Percentiles rank a stretch among this genome's conserved stretches.
phyloP scores from a whole-genome alignment of 1,140 invertebrate genomes.

The Panulirus ornatus region DNA sequence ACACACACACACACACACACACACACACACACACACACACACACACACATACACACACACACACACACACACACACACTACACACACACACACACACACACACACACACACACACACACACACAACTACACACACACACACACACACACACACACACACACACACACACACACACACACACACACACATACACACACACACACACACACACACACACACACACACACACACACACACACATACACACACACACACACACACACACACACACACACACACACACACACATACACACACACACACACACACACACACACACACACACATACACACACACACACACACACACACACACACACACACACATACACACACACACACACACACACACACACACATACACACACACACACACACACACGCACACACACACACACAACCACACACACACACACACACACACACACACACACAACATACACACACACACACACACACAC shows the following conservation, averaged over 20 bases:
- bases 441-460: neutral
- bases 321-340: neutral
- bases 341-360: neutral
- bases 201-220: no score
- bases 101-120: no score
- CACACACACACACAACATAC: neutral
- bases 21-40: no score
- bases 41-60: no score
- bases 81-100: no score
- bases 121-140: no score
- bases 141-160: no score
- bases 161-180: no score
- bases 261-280: constrained; percentile 3
- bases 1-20: no score
- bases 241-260: neutral
- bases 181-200: no score
- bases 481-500: neutral
- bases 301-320: neutral
- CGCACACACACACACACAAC: neutral
- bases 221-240: neutral
- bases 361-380: neutral
- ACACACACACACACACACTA: no score
- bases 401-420: neutral
- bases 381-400: neutral
- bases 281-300: neutral